Percentiles rank a stretch among this genome's conserved stretches.
Conservation (phyloP, 2,888 invertebrate genomes). For the Petrolisthes cinctipes region DNA sequence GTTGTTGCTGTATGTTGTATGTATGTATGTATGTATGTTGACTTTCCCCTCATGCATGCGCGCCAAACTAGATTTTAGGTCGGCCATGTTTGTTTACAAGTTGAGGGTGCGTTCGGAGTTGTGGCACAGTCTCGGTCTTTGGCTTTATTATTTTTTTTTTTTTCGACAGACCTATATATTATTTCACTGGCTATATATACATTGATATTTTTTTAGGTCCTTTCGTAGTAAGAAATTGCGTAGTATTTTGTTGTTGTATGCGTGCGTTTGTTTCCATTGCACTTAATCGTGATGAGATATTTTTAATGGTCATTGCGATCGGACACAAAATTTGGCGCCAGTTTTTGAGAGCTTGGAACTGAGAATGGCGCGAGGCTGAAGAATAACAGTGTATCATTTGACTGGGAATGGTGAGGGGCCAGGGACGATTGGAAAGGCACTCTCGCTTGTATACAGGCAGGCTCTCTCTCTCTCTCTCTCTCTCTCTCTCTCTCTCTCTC, state of each 20-base stretch:
- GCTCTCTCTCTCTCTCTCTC: too few species aligned
- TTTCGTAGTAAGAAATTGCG: too few species aligned
- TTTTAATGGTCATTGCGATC: background rate
- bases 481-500: background rate
- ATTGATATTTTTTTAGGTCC: too few species aligned
- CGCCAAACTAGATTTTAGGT: slow-evolving; percentile 2
- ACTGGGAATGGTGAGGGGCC: slow-evolving; percentile 38
- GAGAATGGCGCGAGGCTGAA: slow-evolving; percentile 26
- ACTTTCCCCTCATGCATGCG: background rate
- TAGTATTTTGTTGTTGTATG: too few species aligned
- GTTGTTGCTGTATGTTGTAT: background rate
- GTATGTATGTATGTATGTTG: background rate
- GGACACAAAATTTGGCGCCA: slow-evolving; percentile 27
- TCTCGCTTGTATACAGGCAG: slow-evolving; percentile 24
- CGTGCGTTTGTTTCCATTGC: too few species aligned
- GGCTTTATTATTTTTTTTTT: background rate
- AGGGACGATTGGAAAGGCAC: slow-evolving; percentile 7
- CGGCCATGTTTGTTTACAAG: slow-evolving; percentile 35
- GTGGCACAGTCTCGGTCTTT: background rate
- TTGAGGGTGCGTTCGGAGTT: slow-evolving; percentile 12
- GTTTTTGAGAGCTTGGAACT: slow-evolving; percentile 20
- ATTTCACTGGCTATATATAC: too few species aligned
- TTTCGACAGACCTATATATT: too few species aligned
- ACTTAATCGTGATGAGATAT: too few species aligned
- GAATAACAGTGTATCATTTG: slow-evolving; percentile 50